A percentile compares a stretch with the other conserved stretches of the same genome.
These are phyloP conservation scores for Ctenosaura bakeri DNA, from an alignment of 2,797 vertebrate genomes.

Conservation along the genomic window DNA sequence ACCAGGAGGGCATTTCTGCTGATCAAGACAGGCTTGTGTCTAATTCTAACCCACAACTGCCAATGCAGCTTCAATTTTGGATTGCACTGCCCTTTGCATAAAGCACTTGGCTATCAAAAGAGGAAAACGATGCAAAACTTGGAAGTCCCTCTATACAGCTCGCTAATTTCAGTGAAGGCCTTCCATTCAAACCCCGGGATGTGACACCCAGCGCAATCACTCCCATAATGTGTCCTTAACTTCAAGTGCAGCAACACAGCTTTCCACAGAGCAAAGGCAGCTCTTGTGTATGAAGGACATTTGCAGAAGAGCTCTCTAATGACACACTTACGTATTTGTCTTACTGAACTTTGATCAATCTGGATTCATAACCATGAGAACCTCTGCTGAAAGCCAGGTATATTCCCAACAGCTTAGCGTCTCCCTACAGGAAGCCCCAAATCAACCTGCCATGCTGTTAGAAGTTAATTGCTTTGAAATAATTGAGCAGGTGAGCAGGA, in stretches of 20 bases:
- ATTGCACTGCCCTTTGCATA: too few relatives aligned
- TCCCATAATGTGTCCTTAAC: neutral
- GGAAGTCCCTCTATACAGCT: neutral
- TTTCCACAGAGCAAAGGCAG: neutral
- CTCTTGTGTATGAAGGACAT: neutral
- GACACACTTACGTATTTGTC: slow-evolving; percentile 3
- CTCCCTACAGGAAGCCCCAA: slow-evolving; percentile 56
- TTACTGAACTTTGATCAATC: slow-evolving; percentile 33
- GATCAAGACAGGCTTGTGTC: neutral
- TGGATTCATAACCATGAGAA: slow-evolving; percentile 55
- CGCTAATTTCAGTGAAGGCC: slow-evolving; percentile 4
- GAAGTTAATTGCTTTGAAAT: slow-evolving; percentile 77
- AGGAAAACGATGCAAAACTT: neutral
- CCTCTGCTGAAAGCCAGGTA: slow-evolving; percentile 46
- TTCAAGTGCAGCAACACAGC: neutral
- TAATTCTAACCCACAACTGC: too few relatives aligned
- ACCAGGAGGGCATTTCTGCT: too few relatives aligned
- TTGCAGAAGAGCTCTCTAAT: neutral
- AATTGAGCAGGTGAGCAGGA: slow-evolving; percentile 74
- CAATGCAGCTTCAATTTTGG: too few relatives aligned
- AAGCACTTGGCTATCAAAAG: neutral
- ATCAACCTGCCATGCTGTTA: slow-evolving; percentile 60
- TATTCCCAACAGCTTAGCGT: slow-evolving; percentile 63
- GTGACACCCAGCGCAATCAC: neutral
- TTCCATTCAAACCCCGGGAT: neutral